Base-by-base conservation (phyloP, 1,140 invertebrate genomes). In the Drosophila kepulauana region DNA sequence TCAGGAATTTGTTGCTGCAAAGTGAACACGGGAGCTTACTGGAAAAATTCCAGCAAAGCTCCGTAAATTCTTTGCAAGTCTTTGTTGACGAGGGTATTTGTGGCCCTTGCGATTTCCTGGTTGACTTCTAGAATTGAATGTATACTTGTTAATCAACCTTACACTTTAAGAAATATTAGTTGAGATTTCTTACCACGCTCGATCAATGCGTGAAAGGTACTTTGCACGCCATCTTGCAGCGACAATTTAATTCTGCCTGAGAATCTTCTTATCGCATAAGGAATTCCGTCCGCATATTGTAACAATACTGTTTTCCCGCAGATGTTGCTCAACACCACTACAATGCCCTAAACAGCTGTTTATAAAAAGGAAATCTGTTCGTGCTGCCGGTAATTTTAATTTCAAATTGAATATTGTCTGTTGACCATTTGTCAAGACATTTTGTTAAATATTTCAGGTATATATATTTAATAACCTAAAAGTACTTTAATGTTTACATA, bases 81-180 rank as follows among this genome's bases (percentile, higher is more conserved):
- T 1, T 13, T n/a, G 7, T 79, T 68, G 4, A 67, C 73, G 8
- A 79, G 7, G 11, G 57, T 73, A 43, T 71, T 72, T 2, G 77
- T 72, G 1, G 15, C 38, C 8, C 46, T 48, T 2, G 51, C 59
- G 43, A 67, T 57, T 11, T 62, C 25, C 33, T 75, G 41, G 0
- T 57, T 56, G 15, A 51, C 25, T 25, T 25, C 76, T 78, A 16
- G 25, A 56, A 46, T 25, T n/a, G 13, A 46, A 58, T n/a, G 13
- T 20, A 35, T 20, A 48, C 10, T 49, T 8, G 15, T 62, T 62
- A 56, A 28, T 5, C 33, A 3, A 57, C 5, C 20, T n/a, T 20
- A 1, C 1, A 8, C 20, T 25, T 25, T 41, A 10, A 2, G 4
- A 54, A 30, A 33, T 30, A n/a, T 2, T 49, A n/a, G 10, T 2